phyloP scores from a whole-genome alignment of 2,113 vertebrate genomes.

The Melanerpes formicivorus region DNA sequence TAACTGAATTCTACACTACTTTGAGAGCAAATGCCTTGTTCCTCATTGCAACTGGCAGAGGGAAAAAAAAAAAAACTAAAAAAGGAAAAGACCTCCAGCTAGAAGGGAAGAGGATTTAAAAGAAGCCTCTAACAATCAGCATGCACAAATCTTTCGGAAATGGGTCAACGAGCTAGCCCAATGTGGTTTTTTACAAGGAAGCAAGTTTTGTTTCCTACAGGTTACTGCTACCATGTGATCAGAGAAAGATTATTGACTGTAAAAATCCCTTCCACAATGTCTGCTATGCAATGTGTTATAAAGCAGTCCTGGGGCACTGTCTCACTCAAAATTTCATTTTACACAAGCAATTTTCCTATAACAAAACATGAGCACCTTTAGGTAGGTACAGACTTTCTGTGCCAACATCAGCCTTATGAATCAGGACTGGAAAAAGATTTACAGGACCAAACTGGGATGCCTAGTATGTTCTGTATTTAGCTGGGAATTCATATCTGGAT shows the following conservation, averaged over 20 bases:
- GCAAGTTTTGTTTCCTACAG: not conserved
- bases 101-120: not conserved
- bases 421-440: not conserved
- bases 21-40: not conserved
- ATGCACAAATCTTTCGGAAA: not conserved
- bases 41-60: not conserved
- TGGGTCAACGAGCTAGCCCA: not conserved
- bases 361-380: not conserved
- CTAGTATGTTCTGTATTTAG: not conserved
- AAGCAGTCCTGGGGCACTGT: not conserved
- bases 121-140: not conserved
- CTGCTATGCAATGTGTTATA: not conserved
- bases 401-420: not conserved
- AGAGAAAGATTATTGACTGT: not conserved
- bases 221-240: not conserved
- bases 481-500: constrained; percentile 5
- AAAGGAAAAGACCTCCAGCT: not conserved
- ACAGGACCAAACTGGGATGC: not conserved
- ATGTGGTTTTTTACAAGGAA: not conserved
- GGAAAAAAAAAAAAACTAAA: accelerated
- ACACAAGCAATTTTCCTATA: not conserved
- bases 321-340: not conserved
- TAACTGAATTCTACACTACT: not conserved
- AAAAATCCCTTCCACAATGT: not conserved
- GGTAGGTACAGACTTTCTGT: not conserved